Evolutionary conservation across 2,888 invertebrate genomes (phyloP).

Genomic region (Parnassius smintheus): DNA sequence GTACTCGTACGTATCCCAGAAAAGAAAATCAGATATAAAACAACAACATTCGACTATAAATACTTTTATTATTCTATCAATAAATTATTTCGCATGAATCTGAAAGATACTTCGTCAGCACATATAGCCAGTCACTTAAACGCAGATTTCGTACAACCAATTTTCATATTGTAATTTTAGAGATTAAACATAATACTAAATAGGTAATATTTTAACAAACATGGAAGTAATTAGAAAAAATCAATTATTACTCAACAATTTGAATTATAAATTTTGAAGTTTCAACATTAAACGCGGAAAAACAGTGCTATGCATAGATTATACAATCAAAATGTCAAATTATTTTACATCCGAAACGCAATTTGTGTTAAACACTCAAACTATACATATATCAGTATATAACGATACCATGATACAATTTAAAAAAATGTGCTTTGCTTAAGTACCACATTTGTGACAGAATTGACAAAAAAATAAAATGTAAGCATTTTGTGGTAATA

Average conservation of each 20-base stretch:
- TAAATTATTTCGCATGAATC: constrained; percentile 22
- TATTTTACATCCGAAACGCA: not conserved
- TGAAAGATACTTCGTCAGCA: constrained; percentile 6
- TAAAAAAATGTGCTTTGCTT: not conserved
- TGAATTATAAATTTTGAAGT: not conserved
- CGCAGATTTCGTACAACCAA: constrained; percentile 2
- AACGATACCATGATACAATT: not conserved
- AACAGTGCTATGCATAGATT: not conserved
- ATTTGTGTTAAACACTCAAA: not conserved
- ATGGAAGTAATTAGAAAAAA: not conserved
- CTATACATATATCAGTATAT: not conserved
- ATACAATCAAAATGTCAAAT: not conserved
- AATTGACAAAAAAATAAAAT: no score
- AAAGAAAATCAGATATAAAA: constrained; percentile 9
- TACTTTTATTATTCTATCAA: constrained; percentile 26
- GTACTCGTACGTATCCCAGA: no score
- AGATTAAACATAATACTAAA: not conserved
- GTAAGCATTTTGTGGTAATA: no score
- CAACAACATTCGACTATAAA: constrained; percentile 12
- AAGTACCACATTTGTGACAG: not conserved
- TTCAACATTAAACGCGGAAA: not conserved
- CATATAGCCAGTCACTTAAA: no score
- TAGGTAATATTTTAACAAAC: not conserved
- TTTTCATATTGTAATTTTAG: constrained; percentile 9
- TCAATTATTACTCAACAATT: not conserved